Conservation (phyloP, 2,888 invertebrate species). For the Anorthoa munda region DNA sequence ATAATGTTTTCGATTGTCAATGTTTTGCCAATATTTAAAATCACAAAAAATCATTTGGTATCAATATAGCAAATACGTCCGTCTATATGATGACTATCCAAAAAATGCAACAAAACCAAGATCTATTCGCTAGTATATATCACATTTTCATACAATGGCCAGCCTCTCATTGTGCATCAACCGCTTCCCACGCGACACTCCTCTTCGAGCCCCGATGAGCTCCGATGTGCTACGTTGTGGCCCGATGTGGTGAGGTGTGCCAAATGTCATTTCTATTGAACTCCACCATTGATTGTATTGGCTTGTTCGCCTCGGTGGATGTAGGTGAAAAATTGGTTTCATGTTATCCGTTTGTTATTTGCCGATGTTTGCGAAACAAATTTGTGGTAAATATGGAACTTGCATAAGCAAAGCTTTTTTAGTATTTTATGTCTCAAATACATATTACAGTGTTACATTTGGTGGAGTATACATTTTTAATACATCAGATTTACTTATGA, state of each 20-base stretch:
- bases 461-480: too few relatives aligned
- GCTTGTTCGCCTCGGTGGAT: constrained; percentile 13
- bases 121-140: constrained; percentile 13
- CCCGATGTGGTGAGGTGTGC: constrained; percentile 44
- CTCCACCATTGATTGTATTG: constrained; percentile 39
- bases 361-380: neutral
- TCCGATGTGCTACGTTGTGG: constrained; percentile 25
- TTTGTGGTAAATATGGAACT: neutral
- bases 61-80: neutral
- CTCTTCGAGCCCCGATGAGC: constrained; percentile 23
- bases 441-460: too few relatives aligned
- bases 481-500: neutral
- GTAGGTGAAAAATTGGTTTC: constrained; percentile 44
- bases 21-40: neutral
- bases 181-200: constrained; percentile 56
- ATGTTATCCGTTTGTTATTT: constrained; percentile 12
- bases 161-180: constrained; percentile 31
- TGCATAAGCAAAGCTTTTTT: neutral
- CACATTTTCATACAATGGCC: constrained; percentile 47
- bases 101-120: constrained; percentile 19
- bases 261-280: constrained; percentile 52
- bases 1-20: neutral
- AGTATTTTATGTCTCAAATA: neutral
- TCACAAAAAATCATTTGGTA: neutral
- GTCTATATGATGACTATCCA: neutral